A percentile compares a stretch with the other conserved stretches of the same genome.
phyloP scores from a whole-genome alignment of 23 tunicate genomes.

The Halocynthia aurantium region DNA sequence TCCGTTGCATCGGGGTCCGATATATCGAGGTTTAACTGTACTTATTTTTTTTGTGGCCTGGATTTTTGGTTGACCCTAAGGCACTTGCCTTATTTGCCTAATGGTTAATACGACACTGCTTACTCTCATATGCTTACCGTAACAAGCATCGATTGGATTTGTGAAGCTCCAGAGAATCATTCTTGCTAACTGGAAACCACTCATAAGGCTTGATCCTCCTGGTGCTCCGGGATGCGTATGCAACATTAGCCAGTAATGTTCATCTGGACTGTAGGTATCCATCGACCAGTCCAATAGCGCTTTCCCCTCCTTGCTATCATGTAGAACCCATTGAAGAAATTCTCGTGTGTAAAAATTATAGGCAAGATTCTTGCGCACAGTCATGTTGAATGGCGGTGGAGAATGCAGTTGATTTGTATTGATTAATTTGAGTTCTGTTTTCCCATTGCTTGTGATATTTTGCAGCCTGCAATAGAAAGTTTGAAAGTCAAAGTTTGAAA shows the following conservation, averaged over 20 bases:
- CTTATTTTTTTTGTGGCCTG: too few species aligned
- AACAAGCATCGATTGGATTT: background rate
- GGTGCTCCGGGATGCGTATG: conserved; percentile 51
- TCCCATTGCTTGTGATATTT: conserved; percentile 3
- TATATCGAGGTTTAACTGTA: too few species aligned
- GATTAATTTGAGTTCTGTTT: background rate
- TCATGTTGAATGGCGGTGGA: conserved; percentile 59
- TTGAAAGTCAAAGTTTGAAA: too few species aligned
- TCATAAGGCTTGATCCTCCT: conserved; percentile 8
- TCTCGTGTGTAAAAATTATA: conserved; percentile 46
- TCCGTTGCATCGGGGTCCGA: too few species aligned
- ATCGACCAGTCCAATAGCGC: conserved; percentile 58
- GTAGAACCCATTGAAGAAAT: conserved; percentile 54
- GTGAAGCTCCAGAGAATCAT: conserved; percentile 14
- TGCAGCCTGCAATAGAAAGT: conserved; percentile 10
- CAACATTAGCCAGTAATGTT: conserved; percentile 63
- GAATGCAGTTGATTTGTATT: conserved; percentile 24
- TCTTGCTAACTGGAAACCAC: conserved; percentile 14
- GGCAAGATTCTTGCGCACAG: conserved; percentile 51
- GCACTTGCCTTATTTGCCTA: too few species aligned
- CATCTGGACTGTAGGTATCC: conserved; percentile 73
- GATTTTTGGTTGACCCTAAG: too few species aligned
- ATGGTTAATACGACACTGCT: too few species aligned
- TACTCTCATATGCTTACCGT: too few species aligned
- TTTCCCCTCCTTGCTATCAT: conserved; percentile 35